Evolutionary conservation across 2,797 vertebrate genomes (phyloP).

Genomic region (Cichlasoma orientale): DNA sequence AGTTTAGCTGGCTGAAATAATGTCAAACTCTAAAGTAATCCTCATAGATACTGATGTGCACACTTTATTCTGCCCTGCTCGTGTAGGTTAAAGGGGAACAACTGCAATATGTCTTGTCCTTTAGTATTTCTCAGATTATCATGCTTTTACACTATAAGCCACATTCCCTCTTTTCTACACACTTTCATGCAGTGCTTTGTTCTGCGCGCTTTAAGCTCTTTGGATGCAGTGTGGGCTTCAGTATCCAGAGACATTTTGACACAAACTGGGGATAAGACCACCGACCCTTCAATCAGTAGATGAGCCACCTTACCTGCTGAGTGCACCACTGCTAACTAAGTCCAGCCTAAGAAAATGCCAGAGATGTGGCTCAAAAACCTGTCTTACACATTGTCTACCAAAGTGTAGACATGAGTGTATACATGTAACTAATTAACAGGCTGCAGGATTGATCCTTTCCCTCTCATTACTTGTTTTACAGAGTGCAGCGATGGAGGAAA

Average conservation of each 20-base stretch:
- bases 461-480: conserved; percentile 69
- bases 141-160: not conserved
- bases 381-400: not conserved
- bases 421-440: not conserved
- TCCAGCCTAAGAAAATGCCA: too few species aligned
- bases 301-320: too few species aligned
- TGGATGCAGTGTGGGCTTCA: not conserved
- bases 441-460: conserved; percentile 20
- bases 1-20: not conserved
- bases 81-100: not conserved
- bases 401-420: not conserved
- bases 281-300: too few species aligned
- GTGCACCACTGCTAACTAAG: too few species aligned
- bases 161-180: not conserved
- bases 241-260: too few species aligned
- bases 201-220: not conserved
- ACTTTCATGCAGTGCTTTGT: not conserved
- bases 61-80: not conserved
- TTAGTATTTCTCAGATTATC: not conserved
- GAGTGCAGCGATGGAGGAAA: conserved; percentile 99
- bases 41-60: not conserved
- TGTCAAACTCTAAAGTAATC: not conserved
- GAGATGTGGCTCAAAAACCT: too few species aligned
- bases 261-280: too few species aligned
- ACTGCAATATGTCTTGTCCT: not conserved